Conservation (phyloP, 2,888 invertebrate species). For the Steinernema scapterisci region DNA sequence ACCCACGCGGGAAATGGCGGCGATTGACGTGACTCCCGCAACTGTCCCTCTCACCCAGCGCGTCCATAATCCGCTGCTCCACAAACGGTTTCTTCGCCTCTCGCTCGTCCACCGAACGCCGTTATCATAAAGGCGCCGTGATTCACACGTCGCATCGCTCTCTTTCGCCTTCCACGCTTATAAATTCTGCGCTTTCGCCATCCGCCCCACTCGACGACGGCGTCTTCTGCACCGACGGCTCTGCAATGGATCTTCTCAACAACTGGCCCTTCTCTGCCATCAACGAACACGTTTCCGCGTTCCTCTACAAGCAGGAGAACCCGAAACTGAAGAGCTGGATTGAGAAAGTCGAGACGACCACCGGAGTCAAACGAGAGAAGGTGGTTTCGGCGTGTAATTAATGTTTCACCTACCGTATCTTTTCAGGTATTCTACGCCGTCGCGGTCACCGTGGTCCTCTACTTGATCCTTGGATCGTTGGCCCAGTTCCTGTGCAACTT, state of each 20-base stretch:
- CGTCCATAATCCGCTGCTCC: background rate
- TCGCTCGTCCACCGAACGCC: slow-evolving; percentile 8
- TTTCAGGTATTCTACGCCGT: slow-evolving; percentile 43
- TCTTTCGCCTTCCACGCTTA: background rate
- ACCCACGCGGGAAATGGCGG: no score
- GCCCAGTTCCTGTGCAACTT: slow-evolving; percentile 71
- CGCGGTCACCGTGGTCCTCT: slow-evolving; percentile 36
- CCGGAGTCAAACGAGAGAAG: slow-evolving; percentile 40
- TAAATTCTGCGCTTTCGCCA: background rate
- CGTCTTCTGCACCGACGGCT: background rate
- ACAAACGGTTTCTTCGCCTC: slow-evolving; percentile 1
- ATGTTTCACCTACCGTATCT: no score
- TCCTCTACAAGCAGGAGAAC: slow-evolving; percentile 29
- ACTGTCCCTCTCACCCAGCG: no score
- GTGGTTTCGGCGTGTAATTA: slow-evolving; percentile 37
- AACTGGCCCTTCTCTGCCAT: background rate
- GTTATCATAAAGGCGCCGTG: slow-evolving; percentile 15
- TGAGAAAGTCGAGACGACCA: slow-evolving; percentile 33
- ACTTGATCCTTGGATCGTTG: slow-evolving; percentile 45
- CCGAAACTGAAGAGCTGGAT: slow-evolving; percentile 22
- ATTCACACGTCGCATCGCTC: slow-evolving; percentile 22
- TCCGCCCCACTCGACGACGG: background rate
- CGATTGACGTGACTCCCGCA: no score
- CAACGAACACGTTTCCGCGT: slow-evolving; percentile 13
- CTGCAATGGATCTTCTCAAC: background rate